phyloP scores from a whole-genome alignment of 2,113 vertebrate genomes.

The Grallaria varia region DNA sequence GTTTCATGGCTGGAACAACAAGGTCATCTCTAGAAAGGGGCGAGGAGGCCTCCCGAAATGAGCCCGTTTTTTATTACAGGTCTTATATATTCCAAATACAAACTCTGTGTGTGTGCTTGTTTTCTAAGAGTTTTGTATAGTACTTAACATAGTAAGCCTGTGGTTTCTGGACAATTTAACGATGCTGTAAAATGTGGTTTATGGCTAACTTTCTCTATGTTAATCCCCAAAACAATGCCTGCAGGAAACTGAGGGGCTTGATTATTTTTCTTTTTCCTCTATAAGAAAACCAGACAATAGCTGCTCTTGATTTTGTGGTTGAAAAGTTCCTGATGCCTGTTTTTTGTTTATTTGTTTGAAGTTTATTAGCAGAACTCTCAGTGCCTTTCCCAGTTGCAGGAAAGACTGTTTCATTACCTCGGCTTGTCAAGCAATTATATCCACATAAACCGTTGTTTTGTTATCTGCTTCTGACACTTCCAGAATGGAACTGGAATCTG shows the following conservation, averaged over 20 bases:
- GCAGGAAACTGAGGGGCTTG: background rate
- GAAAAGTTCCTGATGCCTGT: background rate
- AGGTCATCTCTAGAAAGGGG: background rate
- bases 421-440: background rate
- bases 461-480: background rate
- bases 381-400: background rate
- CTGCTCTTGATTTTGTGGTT: background rate
- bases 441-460: background rate
- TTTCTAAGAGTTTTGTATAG: background rate
- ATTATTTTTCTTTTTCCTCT: background rate
- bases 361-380: background rate
- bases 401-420: background rate
- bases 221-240: background rate
- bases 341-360: background rate
- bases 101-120: background rate
- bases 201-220: background rate
- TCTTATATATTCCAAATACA: background rate
- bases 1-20: background rate
- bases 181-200: background rate
- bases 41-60: background rate
- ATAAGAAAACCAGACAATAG: background rate
- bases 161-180: background rate
- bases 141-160: background rate
- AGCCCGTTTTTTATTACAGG: background rate
- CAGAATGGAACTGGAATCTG: background rate